Evolutionary conservation across 2,888 invertebrate species (phyloP).

Genomic region (Cosmopolites sordidus): DNA sequence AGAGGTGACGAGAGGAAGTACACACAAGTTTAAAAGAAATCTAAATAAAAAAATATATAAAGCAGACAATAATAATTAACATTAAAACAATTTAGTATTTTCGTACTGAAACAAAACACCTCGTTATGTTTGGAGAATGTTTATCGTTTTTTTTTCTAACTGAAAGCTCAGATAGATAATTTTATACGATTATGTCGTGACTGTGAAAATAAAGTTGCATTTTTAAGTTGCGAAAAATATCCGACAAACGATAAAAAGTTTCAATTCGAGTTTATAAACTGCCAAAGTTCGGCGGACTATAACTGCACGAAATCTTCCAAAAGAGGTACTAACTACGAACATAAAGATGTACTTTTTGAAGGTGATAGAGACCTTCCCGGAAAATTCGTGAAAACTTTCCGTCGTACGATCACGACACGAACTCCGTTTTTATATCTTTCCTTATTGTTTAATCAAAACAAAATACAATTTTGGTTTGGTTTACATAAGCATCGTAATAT

Average conservation of each 20-base stretch:
- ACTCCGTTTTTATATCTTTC: background rate
- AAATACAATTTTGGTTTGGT: no score
- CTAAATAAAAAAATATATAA: no score
- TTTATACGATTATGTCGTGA: conserved; percentile 1
- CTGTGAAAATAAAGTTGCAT: background rate
- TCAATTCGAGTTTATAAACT: conserved; percentile 22
- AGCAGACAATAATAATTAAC: no score
- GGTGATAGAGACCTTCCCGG: background rate
- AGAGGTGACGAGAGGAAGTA: no score
- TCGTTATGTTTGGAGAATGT: no score
- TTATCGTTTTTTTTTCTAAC: background rate
- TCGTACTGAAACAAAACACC: no score
- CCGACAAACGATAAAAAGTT: conserved; percentile 16
- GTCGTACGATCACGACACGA: background rate
- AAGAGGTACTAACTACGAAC: conserved; percentile 20
- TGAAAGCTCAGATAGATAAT: background rate
- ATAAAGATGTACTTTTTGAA: conserved; percentile 15
- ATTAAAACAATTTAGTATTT: no score
- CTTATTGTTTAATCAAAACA: no score
- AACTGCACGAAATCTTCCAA: conserved; percentile 22
- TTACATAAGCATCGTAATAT: no score
- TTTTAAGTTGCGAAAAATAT: background rate
- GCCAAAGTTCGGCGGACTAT: conserved; percentile 16
- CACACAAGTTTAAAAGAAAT: no score
- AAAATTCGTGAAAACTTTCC: background rate